These are phyloP conservation scores for Nasonia longicornis DNA, from an alignment of 1,140 invertebrate genomes.

Conservation along the genomic window DNA sequence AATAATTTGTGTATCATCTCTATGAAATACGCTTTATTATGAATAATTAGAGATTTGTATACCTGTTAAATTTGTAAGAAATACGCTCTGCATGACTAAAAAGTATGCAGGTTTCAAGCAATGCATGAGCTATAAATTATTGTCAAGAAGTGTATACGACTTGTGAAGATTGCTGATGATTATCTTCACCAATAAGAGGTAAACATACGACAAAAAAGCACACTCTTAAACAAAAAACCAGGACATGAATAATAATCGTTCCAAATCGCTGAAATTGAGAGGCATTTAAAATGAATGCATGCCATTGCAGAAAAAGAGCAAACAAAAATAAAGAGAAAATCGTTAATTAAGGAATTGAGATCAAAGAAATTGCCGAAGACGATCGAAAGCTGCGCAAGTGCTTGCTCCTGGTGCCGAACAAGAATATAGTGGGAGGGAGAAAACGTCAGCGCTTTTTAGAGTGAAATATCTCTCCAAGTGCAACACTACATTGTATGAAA, in stretches of 20 bases:
- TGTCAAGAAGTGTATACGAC: too few species aligned
- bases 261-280: not conserved
- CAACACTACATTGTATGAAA: not conserved
- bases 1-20: too few species aligned
- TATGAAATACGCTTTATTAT: too few species aligned
- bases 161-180: too few species aligned
- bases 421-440: not conserved
- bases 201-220: not conserved
- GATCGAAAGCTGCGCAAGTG: conserved; percentile 6
- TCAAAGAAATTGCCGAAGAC: conserved; percentile 32
- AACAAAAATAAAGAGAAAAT: conserved; percentile 22
- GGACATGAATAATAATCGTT: not conserved
- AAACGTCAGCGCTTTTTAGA: not conserved
- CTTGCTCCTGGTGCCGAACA: not conserved
- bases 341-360: conserved; percentile 33
- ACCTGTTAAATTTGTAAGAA: too few species aligned
- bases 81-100: too few species aligned
- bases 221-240: not conserved
- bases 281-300: conserved; percentile 1
- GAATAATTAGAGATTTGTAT: too few species aligned
- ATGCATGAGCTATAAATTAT: too few species aligned
- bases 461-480: not conserved
- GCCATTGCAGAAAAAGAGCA: conserved; percentile 7
- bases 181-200: too few species aligned
- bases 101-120: too few species aligned